Conservation (phyloP, 1,140 invertebrate genomes). For the Aricia agestis region DNA sequence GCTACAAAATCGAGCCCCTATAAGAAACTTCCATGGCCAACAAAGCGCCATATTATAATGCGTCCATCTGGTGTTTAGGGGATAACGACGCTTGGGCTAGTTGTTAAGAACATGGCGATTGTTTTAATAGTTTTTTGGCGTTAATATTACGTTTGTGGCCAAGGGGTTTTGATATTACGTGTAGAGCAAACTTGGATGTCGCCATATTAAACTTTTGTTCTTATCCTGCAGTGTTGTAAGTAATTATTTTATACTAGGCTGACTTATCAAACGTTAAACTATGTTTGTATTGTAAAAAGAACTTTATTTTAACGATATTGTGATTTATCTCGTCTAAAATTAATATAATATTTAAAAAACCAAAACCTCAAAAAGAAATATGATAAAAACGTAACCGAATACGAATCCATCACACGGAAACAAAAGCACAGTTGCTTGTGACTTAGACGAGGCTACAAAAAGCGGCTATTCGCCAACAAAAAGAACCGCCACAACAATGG, state of each 20-base stretch:
- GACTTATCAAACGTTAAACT: too few species aligned
- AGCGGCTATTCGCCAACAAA: slow-evolving; percentile 45
- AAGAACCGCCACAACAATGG: slow-evolving; percentile 56
- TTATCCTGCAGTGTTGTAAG: too few species aligned
- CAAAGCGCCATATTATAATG: slow-evolving; percentile 45
- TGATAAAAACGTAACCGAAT: slow-evolving; percentile 4
- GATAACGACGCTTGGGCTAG: slow-evolving; percentile 21
- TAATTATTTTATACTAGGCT: too few species aligned
- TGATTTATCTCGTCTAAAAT: too few species aligned
- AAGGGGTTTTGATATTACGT: not conserved
- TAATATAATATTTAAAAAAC: not conserved
- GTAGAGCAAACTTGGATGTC: too few species aligned
- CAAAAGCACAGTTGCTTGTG: slow-evolving; percentile 7
- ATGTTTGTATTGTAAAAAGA: too few species aligned
- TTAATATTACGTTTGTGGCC: not conserved
- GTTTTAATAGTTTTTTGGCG: not conserved
- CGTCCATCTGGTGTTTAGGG: slow-evolving; percentile 44
- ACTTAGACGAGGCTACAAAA: slow-evolving; percentile 36
- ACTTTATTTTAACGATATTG: too few species aligned
- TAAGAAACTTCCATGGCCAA: slow-evolving; percentile 58
- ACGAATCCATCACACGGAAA: not conserved
- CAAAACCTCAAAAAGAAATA: not conserved
- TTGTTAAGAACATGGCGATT: slow-evolving; percentile 23
- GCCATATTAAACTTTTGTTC: too few species aligned
- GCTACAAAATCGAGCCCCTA: slow-evolving; percentile 40